These are phyloP conservation scores for Acanthurus lineatus DNA, from an alignment of 2,797 vertebrate species.

Conservation along the genomic window DNA sequence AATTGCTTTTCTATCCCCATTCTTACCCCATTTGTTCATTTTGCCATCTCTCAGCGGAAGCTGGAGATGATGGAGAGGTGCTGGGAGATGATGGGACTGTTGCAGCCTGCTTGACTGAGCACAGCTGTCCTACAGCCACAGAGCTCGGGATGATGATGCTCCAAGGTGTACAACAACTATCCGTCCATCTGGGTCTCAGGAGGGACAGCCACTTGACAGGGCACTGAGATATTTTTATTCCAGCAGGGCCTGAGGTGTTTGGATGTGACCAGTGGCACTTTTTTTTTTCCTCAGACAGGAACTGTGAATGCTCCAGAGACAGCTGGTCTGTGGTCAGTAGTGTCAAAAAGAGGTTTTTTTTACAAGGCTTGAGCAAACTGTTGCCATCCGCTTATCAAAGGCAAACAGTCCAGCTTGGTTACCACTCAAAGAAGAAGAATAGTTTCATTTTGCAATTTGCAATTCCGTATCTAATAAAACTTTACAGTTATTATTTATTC, in stretches of 20 bases:
- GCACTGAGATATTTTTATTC: slow-evolving; percentile 67
- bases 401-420: neutral
- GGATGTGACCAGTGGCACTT: slow-evolving; percentile 46
- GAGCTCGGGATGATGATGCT: slow-evolving; percentile 58
- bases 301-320: slow-evolving; percentile 42
- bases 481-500: neutral
- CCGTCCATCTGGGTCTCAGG: slow-evolving; percentile 65
- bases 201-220: slow-evolving; percentile 61
- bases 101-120: slow-evolving; percentile 66
- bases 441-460: neutral
- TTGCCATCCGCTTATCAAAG: neutral
- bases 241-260: slow-evolving; percentile 50
- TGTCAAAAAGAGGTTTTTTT: neutral
- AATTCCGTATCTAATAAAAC: neutral
- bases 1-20: slow-evolving; percentile 83
- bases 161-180: slow-evolving; percentile 63
- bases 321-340: slow-evolving; percentile 33
- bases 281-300: slow-evolving; percentile 33
- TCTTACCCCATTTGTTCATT: slow-evolving; percentile 70
- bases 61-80: slow-evolving; percentile 71
- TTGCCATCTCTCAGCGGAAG: slow-evolving; percentile 54
- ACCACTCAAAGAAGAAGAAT: neutral
- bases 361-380: neutral
- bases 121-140: slow-evolving; percentile 71
- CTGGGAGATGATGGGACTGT: slow-evolving; percentile 55